Evolutionary conservation across 2,888 invertebrate genomes (phyloP).

Genomic region (Brachyopa scutellaris): DNA sequence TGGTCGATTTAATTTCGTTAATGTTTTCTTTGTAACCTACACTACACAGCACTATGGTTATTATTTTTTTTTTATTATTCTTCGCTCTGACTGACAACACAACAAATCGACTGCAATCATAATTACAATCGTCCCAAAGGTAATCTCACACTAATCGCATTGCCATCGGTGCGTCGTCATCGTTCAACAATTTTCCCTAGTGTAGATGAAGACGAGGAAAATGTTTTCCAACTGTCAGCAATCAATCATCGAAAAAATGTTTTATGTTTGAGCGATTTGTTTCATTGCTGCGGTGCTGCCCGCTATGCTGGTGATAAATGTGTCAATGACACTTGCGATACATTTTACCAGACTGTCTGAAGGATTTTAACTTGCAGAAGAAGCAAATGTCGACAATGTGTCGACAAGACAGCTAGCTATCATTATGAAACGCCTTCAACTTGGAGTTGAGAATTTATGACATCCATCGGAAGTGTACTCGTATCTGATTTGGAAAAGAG

Average conservation of each 20-base stretch:
- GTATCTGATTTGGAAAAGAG: not conserved
- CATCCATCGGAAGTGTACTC: not conserved
- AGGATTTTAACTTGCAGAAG: not conserved
- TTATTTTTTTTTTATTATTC: not conserved
- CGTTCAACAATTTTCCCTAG: conserved; percentile 11
- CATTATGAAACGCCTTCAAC: conserved; percentile 17
- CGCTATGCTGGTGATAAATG: conserved; percentile 28
- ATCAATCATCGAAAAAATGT: conserved; percentile 38
- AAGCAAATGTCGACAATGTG: not conserved
- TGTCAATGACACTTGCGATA: conserved; percentile 34
- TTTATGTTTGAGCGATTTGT: not conserved
- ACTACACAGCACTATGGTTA: not conserved
- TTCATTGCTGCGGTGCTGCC: not conserved
- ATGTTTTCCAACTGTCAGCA: conserved; percentile 29
- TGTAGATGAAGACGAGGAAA: conserved; percentile 1
- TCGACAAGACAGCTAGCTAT: not conserved
- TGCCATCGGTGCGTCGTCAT: conserved; percentile 40
- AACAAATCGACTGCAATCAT: conserved; percentile 61
- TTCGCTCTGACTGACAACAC: not conserved
- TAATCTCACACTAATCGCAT: conserved; percentile 47
- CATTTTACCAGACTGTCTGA: not conserved
- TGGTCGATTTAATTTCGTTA: conserved; percentile 32
- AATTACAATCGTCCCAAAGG: conserved; percentile 44
- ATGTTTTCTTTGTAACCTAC: not conserved
- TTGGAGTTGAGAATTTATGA: conserved; percentile 10